Base-by-base conservation (phyloP, 2,113 vertebrate genomes). In the Aegithalos caudatus region DNA sequence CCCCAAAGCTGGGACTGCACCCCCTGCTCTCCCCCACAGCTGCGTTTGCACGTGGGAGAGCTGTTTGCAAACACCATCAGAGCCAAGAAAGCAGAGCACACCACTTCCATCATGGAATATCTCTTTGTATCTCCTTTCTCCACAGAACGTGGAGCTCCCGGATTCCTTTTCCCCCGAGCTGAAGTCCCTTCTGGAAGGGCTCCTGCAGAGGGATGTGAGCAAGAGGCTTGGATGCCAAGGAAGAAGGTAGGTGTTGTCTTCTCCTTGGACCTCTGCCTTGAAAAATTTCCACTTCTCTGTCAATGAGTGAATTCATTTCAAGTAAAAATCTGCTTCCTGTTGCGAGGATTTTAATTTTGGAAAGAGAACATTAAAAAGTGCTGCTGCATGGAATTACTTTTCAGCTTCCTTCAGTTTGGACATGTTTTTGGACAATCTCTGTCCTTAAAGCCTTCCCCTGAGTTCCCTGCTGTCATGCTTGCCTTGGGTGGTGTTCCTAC, bases 181-280 rank as follows among this genome's bases (percentile, higher is more conserved):
- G 42, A 99, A 99, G 97, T 98, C 98, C 50, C 98, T 99, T 8
- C 89, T 99, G 98, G 99, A 99, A 96, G 99, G 99, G 29, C 97
- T 99, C 58, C 98, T 99, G 54, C 99, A 99, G 95, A 96, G 99
- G 48, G 99, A 99, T 14, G 98, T 99, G 14, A 97, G 98, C 89
- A 98, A 98, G 98, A 98, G 99, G 44, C 98, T 99, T 1, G 99
- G 99, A 72, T 99, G 99, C 81, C 98, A 98, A n/a, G 99, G 99
- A 48, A 97, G 97, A 71, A 98, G 99, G 99, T 99, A 98, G 86
- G 98, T 84, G 64, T 14, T 58, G 65, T 45, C 86, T 94, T 64
- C 81, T 90, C 65, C 86, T 80, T 93, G 84, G 83, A 84, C 58
- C 37, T 10, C 72, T 81, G 86, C 80, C 91, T 87, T 88, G 3